A percentile compares a stretch with the other conserved stretches of the same genome.
Evolutionary conservation across 1,140 invertebrate genomes (phyloP).

Genomic region (Anagrus nilaparvatae): DNA sequence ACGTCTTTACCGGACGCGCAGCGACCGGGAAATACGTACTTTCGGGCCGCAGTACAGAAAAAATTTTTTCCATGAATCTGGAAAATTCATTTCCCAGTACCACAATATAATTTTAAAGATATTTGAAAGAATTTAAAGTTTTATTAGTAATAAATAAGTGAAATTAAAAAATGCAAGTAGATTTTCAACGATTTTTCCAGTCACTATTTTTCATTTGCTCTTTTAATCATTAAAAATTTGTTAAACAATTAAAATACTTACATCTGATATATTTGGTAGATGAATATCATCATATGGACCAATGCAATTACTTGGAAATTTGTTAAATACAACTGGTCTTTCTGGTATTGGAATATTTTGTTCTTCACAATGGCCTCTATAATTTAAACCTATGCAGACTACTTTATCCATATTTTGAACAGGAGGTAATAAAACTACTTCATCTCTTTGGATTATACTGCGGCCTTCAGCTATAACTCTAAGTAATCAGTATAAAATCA

Average conservation of each 20-base stretch:
- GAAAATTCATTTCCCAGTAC: constrained; percentile 4
- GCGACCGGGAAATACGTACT: no score
- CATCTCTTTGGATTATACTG: constrained; percentile 39
- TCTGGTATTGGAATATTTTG: constrained; percentile 59
- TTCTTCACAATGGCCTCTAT: constrained; percentile 68
- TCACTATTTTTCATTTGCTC: no score
- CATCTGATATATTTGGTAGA: constrained; percentile 55
- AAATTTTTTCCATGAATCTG: no score
- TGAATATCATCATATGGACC: constrained; percentile 64
- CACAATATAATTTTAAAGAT: constrained; percentile 2
- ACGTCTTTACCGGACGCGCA: no score
- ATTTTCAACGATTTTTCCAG: no score
- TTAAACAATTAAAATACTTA: constrained; percentile 28
- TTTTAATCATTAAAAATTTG: neutral
- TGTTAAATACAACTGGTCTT: constrained; percentile 70
- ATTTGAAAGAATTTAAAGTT: no score
- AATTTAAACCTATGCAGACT: constrained; percentile 70
- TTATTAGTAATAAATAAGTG: constrained; percentile 1
- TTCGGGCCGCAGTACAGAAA: no score
- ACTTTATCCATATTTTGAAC: constrained; percentile 66
- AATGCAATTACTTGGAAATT: constrained; percentile 67
- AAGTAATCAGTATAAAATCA: no score
- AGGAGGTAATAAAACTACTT: constrained; percentile 53
- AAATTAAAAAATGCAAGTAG: neutral
- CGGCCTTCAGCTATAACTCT: constrained; percentile 48